These are phyloP conservation scores for Drosophila merina DNA, from an alignment of 2,888 invertebrate species.

Conservation along the genomic window DNA sequence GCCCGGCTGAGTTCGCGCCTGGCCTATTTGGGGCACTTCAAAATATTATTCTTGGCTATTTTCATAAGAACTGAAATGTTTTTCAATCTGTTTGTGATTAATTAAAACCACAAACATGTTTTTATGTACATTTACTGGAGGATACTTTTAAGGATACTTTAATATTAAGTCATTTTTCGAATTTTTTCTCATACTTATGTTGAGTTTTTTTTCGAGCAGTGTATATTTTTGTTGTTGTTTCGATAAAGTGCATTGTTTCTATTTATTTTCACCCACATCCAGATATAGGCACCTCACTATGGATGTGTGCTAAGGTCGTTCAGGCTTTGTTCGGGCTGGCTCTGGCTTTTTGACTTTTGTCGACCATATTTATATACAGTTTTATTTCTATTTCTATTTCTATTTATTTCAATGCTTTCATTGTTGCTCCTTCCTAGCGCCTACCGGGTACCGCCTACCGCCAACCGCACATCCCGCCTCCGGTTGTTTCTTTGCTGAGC, in stretches of 20 bases:
- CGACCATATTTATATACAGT: slow-evolving; percentile 70
- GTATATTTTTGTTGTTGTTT: slow-evolving; percentile 58
- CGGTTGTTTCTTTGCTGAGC: slow-evolving; percentile 23
- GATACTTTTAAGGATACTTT: too few relatives aligned
- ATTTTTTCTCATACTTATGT: too few relatives aligned
- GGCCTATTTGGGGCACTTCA: slow-evolving; percentile 32
- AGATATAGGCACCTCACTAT: slow-evolving; percentile 44
- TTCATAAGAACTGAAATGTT: background rate
- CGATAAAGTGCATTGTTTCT: slow-evolving; percentile 65
- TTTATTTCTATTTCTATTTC: slow-evolving; percentile 47
- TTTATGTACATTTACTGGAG: background rate
- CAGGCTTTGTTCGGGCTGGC: slow-evolving; percentile 58
- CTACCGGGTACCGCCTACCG: background rate
- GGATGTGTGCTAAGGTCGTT: slow-evolving; percentile 66
- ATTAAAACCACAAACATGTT: too few relatives aligned
- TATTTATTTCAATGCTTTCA: slow-evolving; percentile 66
- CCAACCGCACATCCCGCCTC: background rate
- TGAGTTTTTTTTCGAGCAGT: background rate
- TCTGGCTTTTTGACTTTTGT: slow-evolving; percentile 73
- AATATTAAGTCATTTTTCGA: too few relatives aligned
- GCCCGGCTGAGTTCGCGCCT: slow-evolving; percentile 1
- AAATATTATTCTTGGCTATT: background rate
- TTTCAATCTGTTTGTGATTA: too few relatives aligned
- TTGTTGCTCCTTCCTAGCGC: slow-evolving; percentile 20
- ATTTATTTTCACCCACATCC: slow-evolving; percentile 54